Evolutionary conservation across 2,888 invertebrate genomes (phyloP).

Genomic region (Xanthorhoe spadicearia): DNA sequence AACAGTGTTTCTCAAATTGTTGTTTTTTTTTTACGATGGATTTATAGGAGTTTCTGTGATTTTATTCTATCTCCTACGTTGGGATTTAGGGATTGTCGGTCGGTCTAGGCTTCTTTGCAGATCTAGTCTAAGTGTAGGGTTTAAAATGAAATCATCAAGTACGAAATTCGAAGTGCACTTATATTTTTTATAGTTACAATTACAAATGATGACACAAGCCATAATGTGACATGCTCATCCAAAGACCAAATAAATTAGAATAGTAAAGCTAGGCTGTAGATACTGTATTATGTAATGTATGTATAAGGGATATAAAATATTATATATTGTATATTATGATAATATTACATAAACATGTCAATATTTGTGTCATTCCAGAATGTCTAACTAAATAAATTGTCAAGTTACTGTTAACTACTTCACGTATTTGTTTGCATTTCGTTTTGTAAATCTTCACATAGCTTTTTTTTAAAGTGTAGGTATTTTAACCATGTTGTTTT

Average conservation of each 20-base stretch:
- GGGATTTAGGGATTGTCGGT: constrained; percentile 18
- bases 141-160: constrained; percentile 66
- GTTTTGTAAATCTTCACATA: constrained; percentile 51
- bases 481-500: constrained; percentile 62
- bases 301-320: constrained; percentile 64
- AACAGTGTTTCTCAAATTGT: constrained; percentile 83
- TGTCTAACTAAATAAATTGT: constrained; percentile 57
- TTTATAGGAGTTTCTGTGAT: constrained; percentile 69
- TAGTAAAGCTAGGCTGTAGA: constrained; percentile 77
- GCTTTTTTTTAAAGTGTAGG: constrained; percentile 52
- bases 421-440: constrained; percentile 56
- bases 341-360: constrained; percentile 59
- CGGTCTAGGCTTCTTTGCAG: constrained; percentile 62
- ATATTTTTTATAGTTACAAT: constrained; percentile 78
- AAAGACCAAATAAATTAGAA: constrained; percentile 83
- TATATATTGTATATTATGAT: constrained; percentile 43
- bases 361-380: constrained; percentile 64
- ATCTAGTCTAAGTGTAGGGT: constrained; percentile 79
- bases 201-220: constrained; percentile 77
- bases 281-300: constrained; percentile 64
- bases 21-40: constrained; percentile 59
- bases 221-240: constrained; percentile 83
- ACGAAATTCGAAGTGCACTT: constrained; percentile 81
- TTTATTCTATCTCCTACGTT: constrained; percentile 59
- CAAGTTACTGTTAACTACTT: constrained; percentile 44